Base-by-base conservation (phyloP, 2,888 invertebrate species). In the Latrodectus elegans region DNA sequence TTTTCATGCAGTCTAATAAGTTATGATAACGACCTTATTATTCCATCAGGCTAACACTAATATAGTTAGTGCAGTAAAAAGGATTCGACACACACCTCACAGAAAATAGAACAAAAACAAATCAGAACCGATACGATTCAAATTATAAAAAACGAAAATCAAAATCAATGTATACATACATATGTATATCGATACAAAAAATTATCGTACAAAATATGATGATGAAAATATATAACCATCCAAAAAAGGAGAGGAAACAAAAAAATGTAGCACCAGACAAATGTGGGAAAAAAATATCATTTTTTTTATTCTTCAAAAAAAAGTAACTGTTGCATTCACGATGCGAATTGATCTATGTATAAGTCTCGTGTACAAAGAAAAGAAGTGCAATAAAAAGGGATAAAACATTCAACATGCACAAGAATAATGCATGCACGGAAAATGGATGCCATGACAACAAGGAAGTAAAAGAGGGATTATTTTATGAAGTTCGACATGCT, bases 191-290 rank as follows among this genome's bases (percentile, higher is more conserved):
- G 68, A 77, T 72, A 81, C 72, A 73, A 86, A 86, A 86, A 86
- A 86, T 22, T 72, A 72, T n/a, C 73, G 72, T 81, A 86, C 86
- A 86, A 86, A 86, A 86, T 70, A 71, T 65, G 86, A 86, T 22
- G 22, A 22, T 70, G 72, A 86, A 86, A 86, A 81, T 81, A 86
- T 84, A 84, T 65, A 70, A 81, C 80, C 67, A 86, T 81, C 77
- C 81, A 86, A 86, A 86, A 22, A 86, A 86, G 77, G 52, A 77
- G 51, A 60, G 80, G 71, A 52, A 81, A 75, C 74, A 85, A 85
- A 79, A 80, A 64, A 15, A 14, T 65, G 70, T 65, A 85, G 65
- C 85, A 85, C 72, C 76, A 70, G 68, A 72, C 11, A 55, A 14
- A 55, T 15, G 55, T 72, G 72, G 81, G 86, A 72, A 77, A 71